Percentiles rank a stretch among this genome's conserved stretches.
Evolutionary conservation across 1,140 invertebrate species (phyloP).

Genomic region (Leptopilina clavipes): DNA sequence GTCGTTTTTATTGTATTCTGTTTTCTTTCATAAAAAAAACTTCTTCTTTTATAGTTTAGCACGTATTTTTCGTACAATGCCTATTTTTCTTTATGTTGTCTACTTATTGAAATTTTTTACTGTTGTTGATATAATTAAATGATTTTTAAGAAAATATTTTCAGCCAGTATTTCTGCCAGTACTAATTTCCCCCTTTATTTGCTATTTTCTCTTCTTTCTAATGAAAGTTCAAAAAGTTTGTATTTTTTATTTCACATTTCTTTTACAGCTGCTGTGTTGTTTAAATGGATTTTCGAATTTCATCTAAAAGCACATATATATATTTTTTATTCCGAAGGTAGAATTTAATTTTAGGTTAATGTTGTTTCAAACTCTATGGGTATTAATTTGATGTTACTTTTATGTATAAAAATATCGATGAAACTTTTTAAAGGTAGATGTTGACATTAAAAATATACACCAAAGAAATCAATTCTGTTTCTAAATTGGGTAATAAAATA

Average conservation of each 20-base stretch:
- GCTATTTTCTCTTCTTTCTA: background rate
- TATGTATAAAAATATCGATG: no score
- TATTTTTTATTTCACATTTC: background rate
- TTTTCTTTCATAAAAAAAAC: background rate
- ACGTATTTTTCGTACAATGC: background rate
- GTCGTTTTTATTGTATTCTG: background rate
- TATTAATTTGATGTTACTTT: no score
- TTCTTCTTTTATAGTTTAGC: constrained; percentile 11
- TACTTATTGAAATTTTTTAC: background rate
- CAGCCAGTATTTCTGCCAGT: background rate
- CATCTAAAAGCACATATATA: no score
- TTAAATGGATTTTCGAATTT: background rate
- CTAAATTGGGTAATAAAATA: background rate
- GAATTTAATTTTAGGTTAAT: no score
- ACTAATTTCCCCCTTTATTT: background rate
- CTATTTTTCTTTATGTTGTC: background rate
- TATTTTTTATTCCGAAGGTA: no score
- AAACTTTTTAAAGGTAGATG: background rate
- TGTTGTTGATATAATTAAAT: background rate
- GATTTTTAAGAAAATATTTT: background rate
- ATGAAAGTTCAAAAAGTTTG: background rate
- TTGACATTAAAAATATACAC: constrained; percentile 10
- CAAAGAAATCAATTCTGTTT: background rate
- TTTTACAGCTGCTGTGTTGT: background rate
- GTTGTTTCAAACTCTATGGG: no score